Evolutionary conservation across 1,140 invertebrate species (phyloP).

Genomic region (Dendrolimus kikuchii): DNA sequence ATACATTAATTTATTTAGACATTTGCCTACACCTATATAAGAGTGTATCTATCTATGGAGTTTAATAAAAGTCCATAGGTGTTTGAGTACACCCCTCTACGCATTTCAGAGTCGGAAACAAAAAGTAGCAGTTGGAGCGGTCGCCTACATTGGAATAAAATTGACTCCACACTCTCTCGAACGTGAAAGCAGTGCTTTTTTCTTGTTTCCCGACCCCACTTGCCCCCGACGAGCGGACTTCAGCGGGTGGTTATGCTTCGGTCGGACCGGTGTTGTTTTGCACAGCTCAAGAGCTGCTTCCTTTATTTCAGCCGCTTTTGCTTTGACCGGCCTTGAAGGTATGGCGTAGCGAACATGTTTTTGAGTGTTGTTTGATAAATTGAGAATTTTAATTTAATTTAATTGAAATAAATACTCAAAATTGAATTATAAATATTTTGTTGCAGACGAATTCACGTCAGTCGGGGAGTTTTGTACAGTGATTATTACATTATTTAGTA

Average conservation of each 20-base stretch:
- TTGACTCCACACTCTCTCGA: slow-evolving; percentile 70
- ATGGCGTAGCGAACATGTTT: slow-evolving; percentile 60
- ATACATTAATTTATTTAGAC: no score
- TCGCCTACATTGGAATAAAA: slow-evolving; percentile 71
- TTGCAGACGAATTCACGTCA: no score
- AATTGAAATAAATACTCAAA: slow-evolving; percentile 41
- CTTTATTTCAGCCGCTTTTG: slow-evolving; percentile 67
- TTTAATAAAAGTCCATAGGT: slow-evolving; percentile 68
- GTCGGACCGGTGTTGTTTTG: slow-evolving; percentile 66
- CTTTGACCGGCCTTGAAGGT: slow-evolving; percentile 62
- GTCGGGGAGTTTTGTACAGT: no score
- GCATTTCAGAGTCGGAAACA: slow-evolving; percentile 66
- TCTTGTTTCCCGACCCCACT: slow-evolving; percentile 48
- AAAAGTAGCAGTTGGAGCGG: slow-evolving; percentile 67
- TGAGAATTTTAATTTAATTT: slow-evolving; percentile 45
- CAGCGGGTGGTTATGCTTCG: slow-evolving; percentile 66
- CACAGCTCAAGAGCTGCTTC: slow-evolving; percentile 66
- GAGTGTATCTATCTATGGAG: slow-evolving; percentile 31
- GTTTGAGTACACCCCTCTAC: slow-evolving; percentile 65
- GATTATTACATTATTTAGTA: no score
- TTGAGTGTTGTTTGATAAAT: slow-evolving; percentile 64
- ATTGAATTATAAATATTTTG: no score
- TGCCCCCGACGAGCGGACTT: slow-evolving; percentile 52
- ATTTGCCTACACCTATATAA: slow-evolving; percentile 21
- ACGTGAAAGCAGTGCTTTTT: slow-evolving; percentile 66